Evolutionary conservation across 1,140 invertebrate genomes (phyloP).

Genomic region (Chironomus tepperi): DNA sequence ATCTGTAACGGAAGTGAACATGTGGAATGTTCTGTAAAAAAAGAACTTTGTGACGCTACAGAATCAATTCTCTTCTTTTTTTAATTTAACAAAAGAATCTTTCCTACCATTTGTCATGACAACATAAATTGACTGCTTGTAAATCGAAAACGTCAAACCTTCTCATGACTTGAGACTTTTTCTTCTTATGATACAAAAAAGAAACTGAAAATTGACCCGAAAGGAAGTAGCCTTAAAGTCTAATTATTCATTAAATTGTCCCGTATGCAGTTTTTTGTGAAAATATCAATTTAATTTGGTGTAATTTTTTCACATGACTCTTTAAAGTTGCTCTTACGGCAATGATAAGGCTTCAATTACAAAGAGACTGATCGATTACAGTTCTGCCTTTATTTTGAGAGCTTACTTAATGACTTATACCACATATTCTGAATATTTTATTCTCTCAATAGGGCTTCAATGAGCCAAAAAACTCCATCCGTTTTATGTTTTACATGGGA

Average conservation of each 20-base stretch:
- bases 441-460: neutral
- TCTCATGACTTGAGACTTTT: neutral
- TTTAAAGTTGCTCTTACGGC: neutral
- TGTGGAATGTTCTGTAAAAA: constrained; percentile 1
- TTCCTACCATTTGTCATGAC: neutral
- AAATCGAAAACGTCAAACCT: too few relatives aligned
- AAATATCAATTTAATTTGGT: neutral
- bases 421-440: too few relatives aligned
- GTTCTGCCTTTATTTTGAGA: neutral
- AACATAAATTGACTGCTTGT: neutral
- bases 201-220: neutral
- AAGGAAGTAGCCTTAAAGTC: constrained; percentile 5
- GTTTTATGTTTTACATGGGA: neutral
- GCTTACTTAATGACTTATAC: neutral
- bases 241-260: constrained; percentile 15
- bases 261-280: too few relatives aligned
- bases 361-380: neutral
- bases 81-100: neutral
- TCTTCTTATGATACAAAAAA: neutral
- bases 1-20: constrained; percentile 12
- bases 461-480: neutral
- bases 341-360: constrained; percentile 8
- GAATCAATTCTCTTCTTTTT: too few relatives aligned
- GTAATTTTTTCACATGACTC: neutral
- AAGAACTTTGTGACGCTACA: neutral